Base-by-base conservation (phyloP, 2,888 invertebrate genomes). In the Meteorus colon region DNA sequence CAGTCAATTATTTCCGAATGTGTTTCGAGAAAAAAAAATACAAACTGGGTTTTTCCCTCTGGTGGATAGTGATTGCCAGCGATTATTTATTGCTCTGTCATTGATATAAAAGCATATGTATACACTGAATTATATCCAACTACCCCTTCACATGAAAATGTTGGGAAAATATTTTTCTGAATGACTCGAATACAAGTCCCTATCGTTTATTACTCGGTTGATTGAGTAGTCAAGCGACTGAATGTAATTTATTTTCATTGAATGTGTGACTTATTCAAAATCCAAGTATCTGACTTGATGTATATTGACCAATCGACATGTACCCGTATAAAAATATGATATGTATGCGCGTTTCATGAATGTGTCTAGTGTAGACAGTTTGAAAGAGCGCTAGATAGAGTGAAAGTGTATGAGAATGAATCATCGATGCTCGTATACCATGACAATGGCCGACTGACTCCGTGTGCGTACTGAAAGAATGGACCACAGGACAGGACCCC, bases 401-500 rank as follows among this genome's bases (percentile, higher is more conserved):
- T 77, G 70, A 27, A 59, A 48, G 59, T 70, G 73, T 74, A 77
- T 71, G 74, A 63, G 77, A 81, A 80, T 80, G 78, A 80, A 81
- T 79, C 79, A 81, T 80, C 68, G 71, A 68, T 75, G 73, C 73
- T 79, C 74, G 77, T 77, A 19, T 4, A 79, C 77, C 65, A 73
- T 80, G 73, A 77, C 74, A 76, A 77, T 68, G 78, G 69, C 74
- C 34, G 62, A 77, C 75, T 77, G 68, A 67, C 71, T 59, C 77
- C 73, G 66, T 45, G 77, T 75, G 73, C 75, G 67, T 66, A 75
- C 65, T 73, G 81, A 78, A 81, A 83, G 82, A 82, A 81, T 79
- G 76, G 81, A 78, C 79, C 79, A 77, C 76, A 72, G 80, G 73
- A 63, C 74, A 72, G 80, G 73, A 63, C 74, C 70, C 72, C 65